Evolutionary conservation across 2,888 invertebrate genomes (phyloP).

Genomic region (Cataglyphis rosenhaueri): DNA sequence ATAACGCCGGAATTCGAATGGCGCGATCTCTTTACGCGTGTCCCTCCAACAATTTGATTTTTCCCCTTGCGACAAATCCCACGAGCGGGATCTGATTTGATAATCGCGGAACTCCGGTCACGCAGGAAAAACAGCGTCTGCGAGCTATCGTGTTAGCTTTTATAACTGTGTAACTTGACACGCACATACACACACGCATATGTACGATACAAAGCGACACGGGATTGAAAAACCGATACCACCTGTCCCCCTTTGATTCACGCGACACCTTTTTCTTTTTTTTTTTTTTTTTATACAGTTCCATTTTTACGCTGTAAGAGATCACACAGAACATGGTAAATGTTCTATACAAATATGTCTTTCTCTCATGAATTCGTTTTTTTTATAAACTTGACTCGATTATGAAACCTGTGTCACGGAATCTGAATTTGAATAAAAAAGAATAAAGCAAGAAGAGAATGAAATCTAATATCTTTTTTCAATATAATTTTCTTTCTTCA

Average conservation of each 20-base stretch:
- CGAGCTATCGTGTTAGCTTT: slow-evolving; percentile 14
- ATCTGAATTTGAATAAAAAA: not conserved
- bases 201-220: slow-evolving; percentile 29
- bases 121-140: slow-evolving; percentile 13
- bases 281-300: slow-evolving; percentile 20
- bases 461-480: not conserved
- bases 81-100: slow-evolving; percentile 29
- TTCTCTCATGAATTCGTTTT: not conserved
- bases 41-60: not conserved
- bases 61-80: slow-evolving; percentile 11
- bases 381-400: not conserved
- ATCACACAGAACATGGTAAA: slow-evolving; percentile 3
- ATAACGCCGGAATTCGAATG: not conserved
- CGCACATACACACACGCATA: not conserved
- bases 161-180: not conserved
- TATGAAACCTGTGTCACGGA: not conserved
- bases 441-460: not conserved
- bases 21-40: not conserved
- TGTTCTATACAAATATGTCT: not conserved
- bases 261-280: slow-evolving; percentile 6
- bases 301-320: slow-evolving; percentile 5
- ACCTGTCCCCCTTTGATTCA: slow-evolving; percentile 32
- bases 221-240: slow-evolving; percentile 48
- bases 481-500: not conserved
- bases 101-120: slow-evolving; percentile 13